Evolutionary conservation across 2,888 invertebrate genomes (phyloP).

Genomic region (Anthrax anthrax): DNA sequence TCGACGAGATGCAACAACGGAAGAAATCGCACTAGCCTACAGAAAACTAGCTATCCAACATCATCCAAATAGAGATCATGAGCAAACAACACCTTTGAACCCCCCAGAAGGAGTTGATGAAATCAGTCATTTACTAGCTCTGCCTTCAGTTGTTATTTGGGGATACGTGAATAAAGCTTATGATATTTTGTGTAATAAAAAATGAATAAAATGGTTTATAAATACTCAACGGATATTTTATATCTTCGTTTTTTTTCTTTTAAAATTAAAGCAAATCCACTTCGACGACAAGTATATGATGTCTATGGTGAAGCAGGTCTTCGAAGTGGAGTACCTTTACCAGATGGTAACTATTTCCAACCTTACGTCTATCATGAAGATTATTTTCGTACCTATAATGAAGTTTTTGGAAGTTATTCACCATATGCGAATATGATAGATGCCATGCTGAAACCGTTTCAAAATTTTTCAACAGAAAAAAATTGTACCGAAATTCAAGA

Average conservation of each 20-base stretch:
- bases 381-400: constrained; percentile 54
- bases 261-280: constrained; percentile 37
- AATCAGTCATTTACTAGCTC: constrained; percentile 18
- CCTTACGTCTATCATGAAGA: constrained; percentile 74
- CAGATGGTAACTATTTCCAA: constrained; percentile 45
- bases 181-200: constrained; percentile 45
- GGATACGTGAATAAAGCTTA: constrained; percentile 55
- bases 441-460: constrained; percentile 42
- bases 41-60: constrained; percentile 38
- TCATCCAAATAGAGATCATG: constrained; percentile 34
- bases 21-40: constrained; percentile 60
- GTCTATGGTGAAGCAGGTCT: constrained; percentile 81
- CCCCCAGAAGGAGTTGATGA: constrained; percentile 20
- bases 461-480: no score
- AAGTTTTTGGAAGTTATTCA: constrained; percentile 71
- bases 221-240: no score
- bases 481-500: constrained; percentile 52
- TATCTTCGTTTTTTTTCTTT: constrained; percentile 7
- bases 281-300: constrained; percentile 64
- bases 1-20: constrained; percentile 45
- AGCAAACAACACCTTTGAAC: constrained; percentile 41
- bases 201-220: background rate
- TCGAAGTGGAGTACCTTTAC: constrained; percentile 62
- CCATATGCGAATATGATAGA: constrained; percentile 68
- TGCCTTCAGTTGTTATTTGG: constrained; percentile 24